These are phyloP conservation scores for Pyralis farinalis DNA, from an alignment of 2,888 invertebrate species.

Conservation along the genomic window DNA sequence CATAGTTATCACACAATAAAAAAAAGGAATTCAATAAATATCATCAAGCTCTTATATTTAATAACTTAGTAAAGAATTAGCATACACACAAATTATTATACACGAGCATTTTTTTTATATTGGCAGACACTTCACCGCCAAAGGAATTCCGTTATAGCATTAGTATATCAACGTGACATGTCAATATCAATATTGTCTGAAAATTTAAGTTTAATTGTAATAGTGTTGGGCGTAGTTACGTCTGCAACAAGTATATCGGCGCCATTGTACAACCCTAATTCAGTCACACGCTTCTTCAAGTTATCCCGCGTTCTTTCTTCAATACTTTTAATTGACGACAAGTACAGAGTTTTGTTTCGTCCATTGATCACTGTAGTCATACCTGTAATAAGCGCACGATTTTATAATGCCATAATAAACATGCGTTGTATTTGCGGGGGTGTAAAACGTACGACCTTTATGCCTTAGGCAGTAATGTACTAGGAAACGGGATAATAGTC, in stretches of 20 bases:
- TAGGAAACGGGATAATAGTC: too few species aligned
- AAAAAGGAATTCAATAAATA: not conserved
- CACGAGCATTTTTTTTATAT: too few species aligned
- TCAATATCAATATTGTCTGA: slow-evolving; percentile 75
- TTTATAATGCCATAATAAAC: too few species aligned
- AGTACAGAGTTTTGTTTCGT: slow-evolving; percentile 95
- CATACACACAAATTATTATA: too few species aligned
- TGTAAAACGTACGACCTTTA: too few species aligned
- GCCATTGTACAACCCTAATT: slow-evolving; percentile 92
- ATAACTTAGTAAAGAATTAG: not conserved
- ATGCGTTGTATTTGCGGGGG: too few species aligned
- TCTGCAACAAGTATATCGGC: slow-evolving; percentile 95
- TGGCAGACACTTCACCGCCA: not conserved
- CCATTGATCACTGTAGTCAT: slow-evolving; percentile 91
- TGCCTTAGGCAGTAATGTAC: too few species aligned
- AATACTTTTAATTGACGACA: slow-evolving; percentile 94
- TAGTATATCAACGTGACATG: slow-evolving; percentile 44
- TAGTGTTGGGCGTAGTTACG: slow-evolving; percentile 91
- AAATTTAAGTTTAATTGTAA: slow-evolving; percentile 88
- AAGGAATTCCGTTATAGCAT: not conserved
- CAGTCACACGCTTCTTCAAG: slow-evolving; percentile 91
- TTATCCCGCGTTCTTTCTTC: slow-evolving; percentile 94
- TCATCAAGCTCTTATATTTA: not conserved
- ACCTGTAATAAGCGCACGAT: too few species aligned
- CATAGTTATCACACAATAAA: too few species aligned